Evolutionary conservation across 2,888 invertebrate species (phyloP).

Genomic region (Lasiommata megera): DNA sequence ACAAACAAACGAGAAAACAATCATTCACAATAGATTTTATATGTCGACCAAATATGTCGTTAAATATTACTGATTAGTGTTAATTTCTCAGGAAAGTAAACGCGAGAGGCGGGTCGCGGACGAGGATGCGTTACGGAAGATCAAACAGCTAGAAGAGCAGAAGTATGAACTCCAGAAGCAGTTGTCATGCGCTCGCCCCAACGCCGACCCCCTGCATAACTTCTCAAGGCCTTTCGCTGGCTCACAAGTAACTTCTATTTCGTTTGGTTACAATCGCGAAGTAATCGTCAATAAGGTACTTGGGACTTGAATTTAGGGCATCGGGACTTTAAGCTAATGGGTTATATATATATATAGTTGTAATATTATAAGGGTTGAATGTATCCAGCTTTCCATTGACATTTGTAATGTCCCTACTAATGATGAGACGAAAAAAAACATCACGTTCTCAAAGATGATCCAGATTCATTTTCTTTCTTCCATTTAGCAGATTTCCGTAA

Average conservation of each 20-base stretch:
- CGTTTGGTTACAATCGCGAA: too few species aligned
- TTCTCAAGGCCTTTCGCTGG: slow-evolving; percentile 86
- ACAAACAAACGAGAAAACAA: too few species aligned
- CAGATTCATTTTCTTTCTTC: too few species aligned
- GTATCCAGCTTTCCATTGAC: too few species aligned
- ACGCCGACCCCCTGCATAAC: slow-evolving; percentile 70
- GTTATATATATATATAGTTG: too few species aligned
- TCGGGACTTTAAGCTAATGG: background rate
- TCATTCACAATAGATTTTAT: too few species aligned
- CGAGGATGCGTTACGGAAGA: slow-evolving; percentile 96
- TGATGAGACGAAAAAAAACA: too few species aligned
- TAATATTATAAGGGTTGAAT: too few species aligned
- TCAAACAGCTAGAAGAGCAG: slow-evolving; percentile 96
- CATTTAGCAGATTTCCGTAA: too few species aligned
- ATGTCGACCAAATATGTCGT: too few species aligned
- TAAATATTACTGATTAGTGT: background rate
- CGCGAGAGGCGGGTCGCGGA: slow-evolving; percentile 96
- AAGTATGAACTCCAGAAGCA: slow-evolving; percentile 95
- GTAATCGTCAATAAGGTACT: background rate
- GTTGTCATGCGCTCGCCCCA: slow-evolving; percentile 84
- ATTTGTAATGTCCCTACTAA: too few species aligned
- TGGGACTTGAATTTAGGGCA: background rate
- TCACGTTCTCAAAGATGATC: too few species aligned
- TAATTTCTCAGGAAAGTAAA: slow-evolving; percentile 87
- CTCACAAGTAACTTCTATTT: slow-evolving; percentile 72